Conservation (phyloP, 2,113 vertebrate genomes). For the Eubucco bourcierii region DNA sequence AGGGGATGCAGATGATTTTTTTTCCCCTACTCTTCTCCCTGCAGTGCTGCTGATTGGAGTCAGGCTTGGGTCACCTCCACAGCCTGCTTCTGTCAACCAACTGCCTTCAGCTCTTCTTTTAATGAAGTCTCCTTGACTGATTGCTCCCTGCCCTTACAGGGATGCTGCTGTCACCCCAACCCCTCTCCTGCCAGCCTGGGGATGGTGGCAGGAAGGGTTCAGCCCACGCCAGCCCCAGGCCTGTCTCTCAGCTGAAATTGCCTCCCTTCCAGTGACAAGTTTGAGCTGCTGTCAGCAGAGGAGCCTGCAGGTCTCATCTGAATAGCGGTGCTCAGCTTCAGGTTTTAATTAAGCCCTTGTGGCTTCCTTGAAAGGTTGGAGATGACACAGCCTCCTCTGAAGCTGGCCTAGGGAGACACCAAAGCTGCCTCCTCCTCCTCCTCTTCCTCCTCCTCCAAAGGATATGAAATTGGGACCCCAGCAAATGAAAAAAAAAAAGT, state of each 20-base stretch:
- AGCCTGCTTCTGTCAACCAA: background rate
- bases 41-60: background rate
- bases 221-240: background rate
- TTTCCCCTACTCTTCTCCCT: background rate
- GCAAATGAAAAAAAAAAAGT: background rate
- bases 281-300: conserved; percentile 53
- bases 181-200: background rate
- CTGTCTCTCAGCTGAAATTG: background rate
- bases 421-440: background rate
- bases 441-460: conserved; percentile 15
- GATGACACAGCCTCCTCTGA: conserved; percentile 74
- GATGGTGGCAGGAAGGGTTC: background rate
- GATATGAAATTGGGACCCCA: conserved; percentile 26
- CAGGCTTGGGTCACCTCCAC: background rate
- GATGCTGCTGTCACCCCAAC: background rate
- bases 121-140: background rate
- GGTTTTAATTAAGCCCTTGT: conserved; percentile 82
- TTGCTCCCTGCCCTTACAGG: background rate
- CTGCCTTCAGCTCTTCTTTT: background rate
- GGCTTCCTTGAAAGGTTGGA: conserved; percentile 78
- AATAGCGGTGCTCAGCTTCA: conserved; percentile 67
- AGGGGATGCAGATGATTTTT: background rate
- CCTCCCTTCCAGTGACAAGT: conserved; percentile 44
- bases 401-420: conserved; percentile 70
- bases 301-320: conserved; percentile 55